A percentile compares a stretch with the other conserved stretches of the same genome.
Evolutionary conservation across 2,888 invertebrate genomes (phyloP).

Genomic region (Alloplasta piceator): DNA sequence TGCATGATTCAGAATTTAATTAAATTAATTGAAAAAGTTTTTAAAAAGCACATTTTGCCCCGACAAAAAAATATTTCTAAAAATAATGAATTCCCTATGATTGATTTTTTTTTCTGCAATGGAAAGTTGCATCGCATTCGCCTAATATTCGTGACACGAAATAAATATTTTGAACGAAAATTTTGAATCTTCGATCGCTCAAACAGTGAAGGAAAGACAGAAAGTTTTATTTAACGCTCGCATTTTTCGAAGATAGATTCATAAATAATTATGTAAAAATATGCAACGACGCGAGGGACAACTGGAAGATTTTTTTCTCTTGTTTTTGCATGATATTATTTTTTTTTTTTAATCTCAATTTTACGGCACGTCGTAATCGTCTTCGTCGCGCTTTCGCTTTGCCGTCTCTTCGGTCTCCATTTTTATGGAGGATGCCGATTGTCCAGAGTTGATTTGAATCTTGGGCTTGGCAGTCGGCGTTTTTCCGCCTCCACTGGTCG

Average conservation of each 20-base stretch:
- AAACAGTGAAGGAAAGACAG: conserved; percentile 28
- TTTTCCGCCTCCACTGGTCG: conserved; percentile 68
- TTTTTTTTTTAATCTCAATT: not conserved
- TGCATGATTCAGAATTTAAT: too few species aligned
- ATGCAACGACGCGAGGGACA: conserved; percentile 51
- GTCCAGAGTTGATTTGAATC: conserved; percentile 78
- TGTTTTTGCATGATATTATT: not conserved
- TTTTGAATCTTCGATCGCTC: conserved; percentile 2
- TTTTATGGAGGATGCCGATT: conserved; percentile 76
- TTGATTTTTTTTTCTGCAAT: too few species aligned
- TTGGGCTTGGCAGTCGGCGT: conserved; percentile 78
- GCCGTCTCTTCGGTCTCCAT: conserved; percentile 76
- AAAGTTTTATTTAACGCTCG: conserved; percentile 33
- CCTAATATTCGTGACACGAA: not conserved
- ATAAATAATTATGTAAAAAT: conserved; percentile 56
- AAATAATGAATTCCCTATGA: too few species aligned
- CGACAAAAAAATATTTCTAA: too few species aligned
- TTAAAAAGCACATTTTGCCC: too few species aligned
- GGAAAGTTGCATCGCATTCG: too few species aligned
- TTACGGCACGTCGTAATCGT: conserved; percentile 80
- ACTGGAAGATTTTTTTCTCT: conserved; percentile 55
- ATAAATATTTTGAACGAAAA: not conserved
- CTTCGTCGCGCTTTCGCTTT: conserved; percentile 81
- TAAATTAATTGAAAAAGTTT: too few species aligned
- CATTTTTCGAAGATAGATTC: conserved; percentile 38